Conservation (phyloP, 2,113 vertebrate species). For the Reinhardtius hippoglossoides region DNA sequence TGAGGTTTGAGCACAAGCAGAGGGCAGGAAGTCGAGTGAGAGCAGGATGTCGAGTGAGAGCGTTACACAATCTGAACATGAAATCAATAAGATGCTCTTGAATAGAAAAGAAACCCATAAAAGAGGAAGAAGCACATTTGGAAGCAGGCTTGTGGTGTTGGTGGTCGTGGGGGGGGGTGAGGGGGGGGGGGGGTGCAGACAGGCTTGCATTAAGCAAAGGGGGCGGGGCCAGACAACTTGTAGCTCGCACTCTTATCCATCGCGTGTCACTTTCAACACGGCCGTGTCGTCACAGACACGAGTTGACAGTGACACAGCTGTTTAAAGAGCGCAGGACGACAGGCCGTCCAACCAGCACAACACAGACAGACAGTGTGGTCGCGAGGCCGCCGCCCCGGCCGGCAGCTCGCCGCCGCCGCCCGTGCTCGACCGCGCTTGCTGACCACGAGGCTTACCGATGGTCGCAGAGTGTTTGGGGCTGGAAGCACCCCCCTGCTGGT, state of each 20-base stretch:
- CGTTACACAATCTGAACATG: neutral
- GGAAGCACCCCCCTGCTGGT: constrained; percentile 85
- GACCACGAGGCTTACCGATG: constrained; percentile 82
- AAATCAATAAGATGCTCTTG: neutral
- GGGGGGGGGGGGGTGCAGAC: constrained; percentile 14
- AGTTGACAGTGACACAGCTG: constrained; percentile 47
- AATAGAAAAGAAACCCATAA: neutral
- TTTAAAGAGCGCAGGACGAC: constrained; percentile 45
- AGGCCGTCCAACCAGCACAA: constrained; percentile 46
- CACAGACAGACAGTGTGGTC: constrained; percentile 61
- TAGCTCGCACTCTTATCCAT: constrained; percentile 50
- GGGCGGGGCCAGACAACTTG: constrained; percentile 46
- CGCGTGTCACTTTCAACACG: constrained; percentile 54
- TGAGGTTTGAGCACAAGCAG: too few relatives aligned
- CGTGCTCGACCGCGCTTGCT: constrained; percentile 33
- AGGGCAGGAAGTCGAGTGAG: too few relatives aligned
- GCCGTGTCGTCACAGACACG: neutral
- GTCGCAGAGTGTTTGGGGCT: constrained; percentile 88
- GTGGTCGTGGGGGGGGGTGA: neutral
- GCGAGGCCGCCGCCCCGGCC: constrained; percentile 35
- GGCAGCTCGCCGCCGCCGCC: constrained; percentile 30
- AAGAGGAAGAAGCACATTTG: constrained; percentile 33
- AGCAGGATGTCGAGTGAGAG: too few relatives aligned
- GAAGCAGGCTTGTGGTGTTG: constrained; percentile 47
- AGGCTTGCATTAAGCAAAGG: constrained; percentile 57